These are phyloP conservation scores for Brachyalestes nurse DNA, from an alignment of 2,797 vertebrate species.

Conservation along the genomic window DNA sequence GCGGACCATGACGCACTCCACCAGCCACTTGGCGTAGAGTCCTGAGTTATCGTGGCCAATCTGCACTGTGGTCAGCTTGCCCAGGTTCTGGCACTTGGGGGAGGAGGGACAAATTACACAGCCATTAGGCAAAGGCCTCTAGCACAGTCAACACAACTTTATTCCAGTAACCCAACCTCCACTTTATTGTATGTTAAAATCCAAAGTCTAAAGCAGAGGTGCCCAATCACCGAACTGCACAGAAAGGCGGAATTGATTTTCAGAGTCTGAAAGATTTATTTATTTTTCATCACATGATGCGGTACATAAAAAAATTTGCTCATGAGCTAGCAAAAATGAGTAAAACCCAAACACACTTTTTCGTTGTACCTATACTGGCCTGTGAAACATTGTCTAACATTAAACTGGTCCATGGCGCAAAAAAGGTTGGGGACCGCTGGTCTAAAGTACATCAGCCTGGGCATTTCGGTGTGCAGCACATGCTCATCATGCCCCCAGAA, in stretches of 20 bases:
- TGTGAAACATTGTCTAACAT: too few species aligned
- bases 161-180: background rate
- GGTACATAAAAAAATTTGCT: too few species aligned
- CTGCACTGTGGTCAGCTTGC: constrained; percentile 97
- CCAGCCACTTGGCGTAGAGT: constrained; percentile 97
- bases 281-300: too few species aligned
- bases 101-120: background rate
- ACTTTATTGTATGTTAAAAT: background rate
- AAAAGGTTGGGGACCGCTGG: too few species aligned
- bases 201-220: background rate
- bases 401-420: too few species aligned
- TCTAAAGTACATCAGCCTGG: background rate
- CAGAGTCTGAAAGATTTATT: too few species aligned
- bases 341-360: too few species aligned
- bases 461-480: background rate
- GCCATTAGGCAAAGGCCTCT: background rate
- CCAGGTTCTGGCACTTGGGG: constrained; percentile 94
- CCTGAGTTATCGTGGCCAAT: constrained; percentile 99
- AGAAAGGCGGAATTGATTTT: too few species aligned
- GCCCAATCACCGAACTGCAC: too few species aligned
- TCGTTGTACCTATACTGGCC: too few species aligned
- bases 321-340: too few species aligned
- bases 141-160: background rate
- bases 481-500: background rate
- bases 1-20: constrained; percentile 95